Base-by-base conservation (phyloP, 2,113 vertebrate species). In the Uropsilus gracilis region DNA sequence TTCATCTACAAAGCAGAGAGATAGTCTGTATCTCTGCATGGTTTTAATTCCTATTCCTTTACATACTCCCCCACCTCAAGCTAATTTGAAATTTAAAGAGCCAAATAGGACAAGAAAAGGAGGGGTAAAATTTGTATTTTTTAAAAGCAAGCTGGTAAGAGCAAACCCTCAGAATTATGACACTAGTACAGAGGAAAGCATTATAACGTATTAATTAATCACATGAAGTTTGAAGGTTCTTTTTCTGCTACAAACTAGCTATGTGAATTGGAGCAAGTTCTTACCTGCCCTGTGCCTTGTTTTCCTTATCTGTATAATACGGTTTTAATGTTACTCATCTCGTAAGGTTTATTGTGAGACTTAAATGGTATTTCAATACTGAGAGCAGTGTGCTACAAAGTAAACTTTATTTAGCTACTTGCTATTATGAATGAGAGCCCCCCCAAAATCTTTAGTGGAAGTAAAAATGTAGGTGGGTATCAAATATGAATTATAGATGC, bases 381-480 rank as follows among this genome's bases (percentile, higher is more conserved):
- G 55, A 55, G 10, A 75, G 3, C 46, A 72, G 32, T 34, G 57
- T 69, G 13, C 37, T 84, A 73, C 37, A 75, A 92, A 32, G 8
- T 46, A 76, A 94, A 12, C 44, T 84, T 75, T 48, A 28, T 73
- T 10, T 55, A 73, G 37, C 5, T 75, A 68, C 78, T 87, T 94
- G 61, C 95, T 81, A 0, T 59, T 81, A 73, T 81, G 37, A 22
- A 66, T 84, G 44, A n/a, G 22, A 85, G 17, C 39, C 90, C n/a
- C n/a, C 24, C 46, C 50, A 73, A 69, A 80, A 85, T 80, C 44
- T 92, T 42, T 88, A 87, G 59, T 71, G 66, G 24, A 85, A 88
- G 39, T 81, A 91, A 94, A 50, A 89, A 76, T 14, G 11, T 28
- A 76, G 30, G 11, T 28, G 71, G 30, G 42, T 75, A 64, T 81